Percentiles rank a stretch among this genome's conserved stretches.
Conservation (phyloP, 2,888 invertebrate species). For the Chloromyia formosa region DNA sequence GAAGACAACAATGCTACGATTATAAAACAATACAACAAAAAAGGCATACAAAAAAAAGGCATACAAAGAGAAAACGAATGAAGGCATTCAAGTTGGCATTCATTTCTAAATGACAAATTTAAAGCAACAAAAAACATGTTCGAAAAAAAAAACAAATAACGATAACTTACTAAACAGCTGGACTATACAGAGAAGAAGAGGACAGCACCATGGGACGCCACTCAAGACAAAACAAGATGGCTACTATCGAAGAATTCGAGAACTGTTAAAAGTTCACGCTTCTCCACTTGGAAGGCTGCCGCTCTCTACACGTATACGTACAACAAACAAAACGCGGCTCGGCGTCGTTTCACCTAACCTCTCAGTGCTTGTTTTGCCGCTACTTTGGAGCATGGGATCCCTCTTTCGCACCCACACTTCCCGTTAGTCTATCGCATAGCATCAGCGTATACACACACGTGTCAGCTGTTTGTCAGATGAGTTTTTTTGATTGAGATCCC, state of each 20-base stretch:
- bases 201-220: neutral
- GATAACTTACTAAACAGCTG: too few relatives aligned
- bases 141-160: constrained; percentile 24
- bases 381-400: too few relatives aligned
- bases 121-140: constrained; percentile 35
- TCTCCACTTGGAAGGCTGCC: neutral
- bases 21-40: constrained; percentile 4
- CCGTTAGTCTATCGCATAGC: neutral
- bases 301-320: neutral
- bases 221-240: constrained; percentile 18
- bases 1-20: neutral
- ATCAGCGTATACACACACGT: constrained; percentile 33
- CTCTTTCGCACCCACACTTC: constrained; percentile 7
- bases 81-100: constrained; percentile 45
- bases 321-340: constrained; percentile 6
- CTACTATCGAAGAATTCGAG: constrained; percentile 12
- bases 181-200: neutral
- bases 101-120: constrained; percentile 47
- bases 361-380: neutral
- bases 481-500: constrained; percentile 35
- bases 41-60: too few relatives aligned
- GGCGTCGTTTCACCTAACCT: constrained; percentile 19
- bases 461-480: constrained; percentile 38
- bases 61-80: constrained; percentile 22
- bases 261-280: constrained; percentile 41